Conservation (phyloP, 2,797 vertebrate genomes). For the Poecilia wingei region DNA sequence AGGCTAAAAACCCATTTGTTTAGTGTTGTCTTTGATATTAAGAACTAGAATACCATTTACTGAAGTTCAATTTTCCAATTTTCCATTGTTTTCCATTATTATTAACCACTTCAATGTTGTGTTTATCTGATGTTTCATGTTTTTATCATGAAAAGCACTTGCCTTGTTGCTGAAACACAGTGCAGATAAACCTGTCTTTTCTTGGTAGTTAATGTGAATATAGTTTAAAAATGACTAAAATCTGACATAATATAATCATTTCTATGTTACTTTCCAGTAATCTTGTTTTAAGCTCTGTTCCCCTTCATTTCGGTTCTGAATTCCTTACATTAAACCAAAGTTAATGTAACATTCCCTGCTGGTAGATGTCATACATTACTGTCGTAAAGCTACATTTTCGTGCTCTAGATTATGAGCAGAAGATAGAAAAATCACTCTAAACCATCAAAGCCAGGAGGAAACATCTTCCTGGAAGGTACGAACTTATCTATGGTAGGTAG, state of each 20-base stretch:
- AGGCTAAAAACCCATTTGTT: not conserved
- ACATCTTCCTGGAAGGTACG: not conserved
- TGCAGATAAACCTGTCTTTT: not conserved
- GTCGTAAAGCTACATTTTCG: not conserved
- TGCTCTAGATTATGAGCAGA: not conserved
- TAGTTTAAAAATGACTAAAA: not conserved
- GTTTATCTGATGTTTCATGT: not conserved
- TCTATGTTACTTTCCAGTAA: not conserved
- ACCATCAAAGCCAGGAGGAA: not conserved
- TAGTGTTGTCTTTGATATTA: not conserved
- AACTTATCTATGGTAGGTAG: not conserved
- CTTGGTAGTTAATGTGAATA: not conserved
- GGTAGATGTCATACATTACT: not conserved
- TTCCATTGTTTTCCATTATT: not conserved
- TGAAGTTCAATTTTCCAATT: not conserved
- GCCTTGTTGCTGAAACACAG: not conserved
- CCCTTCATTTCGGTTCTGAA: not conserved
- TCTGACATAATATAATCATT: not conserved
- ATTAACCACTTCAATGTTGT: not conserved
- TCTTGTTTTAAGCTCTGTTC: not conserved
- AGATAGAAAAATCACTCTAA: not conserved
- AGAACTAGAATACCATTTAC: not conserved
- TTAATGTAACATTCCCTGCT: not conserved
- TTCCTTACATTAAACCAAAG: not conserved
- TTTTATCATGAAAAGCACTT: not conserved